Conservation (phyloP, 2,797 vertebrate species). For the Scomberomorus guttatus region DNA sequence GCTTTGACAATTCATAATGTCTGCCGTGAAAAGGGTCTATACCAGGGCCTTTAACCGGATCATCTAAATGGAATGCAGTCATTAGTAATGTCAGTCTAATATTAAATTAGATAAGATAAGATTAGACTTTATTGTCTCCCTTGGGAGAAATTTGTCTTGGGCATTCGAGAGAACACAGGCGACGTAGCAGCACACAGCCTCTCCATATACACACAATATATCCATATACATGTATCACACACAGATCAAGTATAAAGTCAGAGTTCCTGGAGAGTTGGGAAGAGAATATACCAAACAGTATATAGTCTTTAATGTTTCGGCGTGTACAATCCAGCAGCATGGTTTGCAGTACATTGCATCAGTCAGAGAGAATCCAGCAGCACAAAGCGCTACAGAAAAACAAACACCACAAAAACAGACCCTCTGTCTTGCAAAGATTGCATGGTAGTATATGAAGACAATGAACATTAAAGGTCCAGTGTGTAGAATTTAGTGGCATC, state of each 20-base stretch:
- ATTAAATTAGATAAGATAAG: too few relatives aligned
- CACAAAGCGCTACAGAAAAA: not conserved
- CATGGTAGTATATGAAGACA: not conserved
- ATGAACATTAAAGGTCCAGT: too few relatives aligned
- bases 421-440: too few relatives aligned
- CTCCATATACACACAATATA: too few relatives aligned
- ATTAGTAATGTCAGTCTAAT: not conserved
- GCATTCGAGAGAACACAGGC: too few relatives aligned
- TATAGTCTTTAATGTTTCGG: conserved; percentile 30
- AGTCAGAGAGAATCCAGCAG: conserved; percentile 8
- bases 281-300: not conserved
- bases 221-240: too few relatives aligned
- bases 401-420: not conserved
- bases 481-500: too few relatives aligned
- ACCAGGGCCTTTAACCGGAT: too few relatives aligned
- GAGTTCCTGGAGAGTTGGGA: not conserved
- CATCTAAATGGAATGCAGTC: too few relatives aligned
- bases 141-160: too few relatives aligned
- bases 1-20: not conserved
- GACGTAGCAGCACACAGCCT: too few relatives aligned
- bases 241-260: not conserved
- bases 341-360: conserved; percentile 45
- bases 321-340: not conserved
- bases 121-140: too few relatives aligned
- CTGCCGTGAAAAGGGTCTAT: not conserved